phyloP scores from a whole-genome alignment of 2,113 vertebrate genomes.

The Psammodynastes pulverulentus region DNA sequence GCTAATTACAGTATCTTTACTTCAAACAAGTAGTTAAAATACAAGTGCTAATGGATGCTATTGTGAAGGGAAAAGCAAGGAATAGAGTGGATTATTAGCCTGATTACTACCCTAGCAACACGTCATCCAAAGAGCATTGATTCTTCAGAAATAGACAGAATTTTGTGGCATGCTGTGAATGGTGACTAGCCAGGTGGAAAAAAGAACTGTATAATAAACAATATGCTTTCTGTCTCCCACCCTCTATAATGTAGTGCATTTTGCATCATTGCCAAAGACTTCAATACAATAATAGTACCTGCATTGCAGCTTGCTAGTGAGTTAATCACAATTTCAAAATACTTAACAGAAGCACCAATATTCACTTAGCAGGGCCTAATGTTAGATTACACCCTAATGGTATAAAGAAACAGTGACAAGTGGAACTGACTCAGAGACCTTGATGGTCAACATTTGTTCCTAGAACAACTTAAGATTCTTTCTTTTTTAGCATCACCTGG shows the following conservation, averaged over 20 bases:
- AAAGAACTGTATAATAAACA: neutral
- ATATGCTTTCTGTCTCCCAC: conserved; percentile 2
- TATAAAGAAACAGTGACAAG: neutral
- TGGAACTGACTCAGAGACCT: conserved; percentile 27
- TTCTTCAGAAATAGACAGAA: conserved; percentile 32
- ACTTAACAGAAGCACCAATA: neutral
- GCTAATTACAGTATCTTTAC: conserved; percentile 61
- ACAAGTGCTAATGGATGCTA: conserved; percentile 38
- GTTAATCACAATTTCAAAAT: conserved; percentile 8
- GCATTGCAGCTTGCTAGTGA: conserved; percentile 1
- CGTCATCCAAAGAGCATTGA: neutral
- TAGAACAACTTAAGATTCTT: neutral
- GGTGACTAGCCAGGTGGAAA: conserved; percentile 33
- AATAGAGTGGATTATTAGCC: conserved; percentile 22
- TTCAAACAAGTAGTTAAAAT: conserved; percentile 39
- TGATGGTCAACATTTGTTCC: neutral
- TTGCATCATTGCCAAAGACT: conserved; percentile 9
- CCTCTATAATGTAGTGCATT: neutral
- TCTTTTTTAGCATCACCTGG: neutral
- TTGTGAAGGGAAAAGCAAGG: conserved; percentile 47
- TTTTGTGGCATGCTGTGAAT: conserved; percentile 20
- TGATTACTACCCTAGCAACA: conserved; percentile 48
- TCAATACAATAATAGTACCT: conserved; percentile 15
- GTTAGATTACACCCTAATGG: neutral
- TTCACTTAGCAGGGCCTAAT: neutral